Base-by-base conservation (phyloP, 1,140 invertebrate genomes). In the Drosophila auraria region DNA sequence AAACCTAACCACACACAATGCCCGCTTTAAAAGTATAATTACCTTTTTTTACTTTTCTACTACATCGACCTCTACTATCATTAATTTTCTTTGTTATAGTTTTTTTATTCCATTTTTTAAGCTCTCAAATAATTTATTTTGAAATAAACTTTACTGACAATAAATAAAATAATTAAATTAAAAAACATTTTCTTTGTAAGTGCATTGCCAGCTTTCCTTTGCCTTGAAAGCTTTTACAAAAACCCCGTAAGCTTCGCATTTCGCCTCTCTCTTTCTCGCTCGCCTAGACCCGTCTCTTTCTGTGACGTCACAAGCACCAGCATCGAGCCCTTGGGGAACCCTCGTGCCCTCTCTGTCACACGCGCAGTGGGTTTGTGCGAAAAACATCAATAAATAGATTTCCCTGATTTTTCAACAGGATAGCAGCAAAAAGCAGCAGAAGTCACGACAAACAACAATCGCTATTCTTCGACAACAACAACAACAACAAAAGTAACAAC, bases 321-420 rank as follows among this genome's bases (percentile, higher is more conserved):
- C 47, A 51, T 73, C 47, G 47, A n/a, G 73, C 68, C 71, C 69
- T 42, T 73, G 45, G 56, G 68, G 65, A 69, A 71, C 50, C 50
- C 47, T 61, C 30, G 47, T 14, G 36, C 36, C 23, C 30, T 61
- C 54, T 61, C 68, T 9, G n/a, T 78, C 65, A 6, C 76, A 50
- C 36, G 7, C 49, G 14, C 45, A 14, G 8, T 49, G 51, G 40
- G 15, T 50, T 25, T 62, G 60, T 47, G 64, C 70, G 82, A 83
- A 92, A 92, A 92, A 92, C 87, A 84, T 92, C 90, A 87, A 92
- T 92, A 92, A 92, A 92, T 92, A 92, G 90, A 92, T 92, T 92
- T 92, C 86, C 90, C 90, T 92, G 90, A 91, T 92, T 92, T 92
- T 92, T 90, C 80, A 92, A 92, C 90, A 92, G 90, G 90, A 92